Conservation (phyloP, 1,140 invertebrate genomes). For the Plutomurus gul region DNA sequence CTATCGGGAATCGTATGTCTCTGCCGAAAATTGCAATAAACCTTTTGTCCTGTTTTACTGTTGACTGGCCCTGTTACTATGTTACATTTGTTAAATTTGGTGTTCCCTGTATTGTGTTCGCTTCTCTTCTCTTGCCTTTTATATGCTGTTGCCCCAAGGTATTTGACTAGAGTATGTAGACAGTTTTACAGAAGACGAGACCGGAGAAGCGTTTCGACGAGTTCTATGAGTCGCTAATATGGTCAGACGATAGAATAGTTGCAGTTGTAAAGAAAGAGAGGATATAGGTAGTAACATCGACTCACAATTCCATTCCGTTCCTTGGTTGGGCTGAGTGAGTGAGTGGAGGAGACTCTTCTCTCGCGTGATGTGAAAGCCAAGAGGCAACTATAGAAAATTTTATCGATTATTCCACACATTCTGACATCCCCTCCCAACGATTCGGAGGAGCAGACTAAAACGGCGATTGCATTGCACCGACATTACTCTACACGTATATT, state of each 20-base stretch:
- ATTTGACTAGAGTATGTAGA: background rate
- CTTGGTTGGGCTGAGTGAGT: background rate
- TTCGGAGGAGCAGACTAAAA: background rate
- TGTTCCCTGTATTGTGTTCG: background rate
- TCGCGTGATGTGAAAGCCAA: slow-evolving; percentile 46
- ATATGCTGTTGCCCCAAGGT: background rate
- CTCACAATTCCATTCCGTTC: no score
- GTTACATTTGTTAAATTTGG: no score
- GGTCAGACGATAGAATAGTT: background rate
- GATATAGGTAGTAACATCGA: no score
- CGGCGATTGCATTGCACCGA: background rate
- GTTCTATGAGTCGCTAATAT: no score
- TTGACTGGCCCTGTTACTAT: no score
- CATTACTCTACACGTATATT: background rate
- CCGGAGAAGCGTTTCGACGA: no score
- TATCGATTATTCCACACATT: slow-evolving; percentile 39
- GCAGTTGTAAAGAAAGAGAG: background rate
- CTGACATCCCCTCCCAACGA: background rate
- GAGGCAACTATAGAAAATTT: slow-evolving; percentile 35
- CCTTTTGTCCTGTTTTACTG: no score
- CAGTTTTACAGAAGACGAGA: background rate
- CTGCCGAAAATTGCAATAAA: no score
- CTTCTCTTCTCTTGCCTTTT: no score
- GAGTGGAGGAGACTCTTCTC: background rate
- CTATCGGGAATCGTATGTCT: no score